Evolutionary conservation across 2,888 invertebrate genomes (phyloP), one percentile per base, ranked within the genome.

Genomic region (Tryphoninae sp.): DNA sequence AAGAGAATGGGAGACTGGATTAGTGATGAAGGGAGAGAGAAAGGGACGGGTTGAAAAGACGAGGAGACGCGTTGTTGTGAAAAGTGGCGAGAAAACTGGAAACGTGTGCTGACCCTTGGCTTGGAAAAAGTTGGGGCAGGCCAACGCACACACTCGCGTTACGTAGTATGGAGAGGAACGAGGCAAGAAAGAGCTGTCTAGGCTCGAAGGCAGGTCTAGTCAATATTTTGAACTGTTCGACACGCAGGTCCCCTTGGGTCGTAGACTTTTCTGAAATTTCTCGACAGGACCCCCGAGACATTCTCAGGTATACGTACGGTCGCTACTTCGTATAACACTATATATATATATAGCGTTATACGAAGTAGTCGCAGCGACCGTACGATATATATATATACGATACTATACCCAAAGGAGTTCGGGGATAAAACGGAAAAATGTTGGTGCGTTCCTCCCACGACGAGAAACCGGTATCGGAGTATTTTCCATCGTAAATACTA

Each of bases 171-270:
- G n/a, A 13, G n/a, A 53, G 49, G 53, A 11, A 26, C 51, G 49
- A 19, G 11, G 40, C 19, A 55, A 16, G 51, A 55, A 26, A 49
- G 22, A 59, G 26, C 42, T 73, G 84, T 85, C 82, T 77, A 72
- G 82, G 79, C 75, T 80, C 26, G 49, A 61, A 69, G 78, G 78
- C 72, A 76, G 82, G 76, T 82, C 80, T 65, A 79, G 86, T 86
- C 85, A 87, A 86, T 86, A 86, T 87, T 87, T 87, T 86, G 86
- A 85, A 84, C 84, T 74, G 69, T 83, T 77, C 81, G 84, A 85
- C 83, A 85, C 84, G 80, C 83, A 77, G 79, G 65, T 85, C 79
- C 81, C 78, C 65, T 69, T 51, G 78, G 84, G 83, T 86, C 83
- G 78, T 80, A 69, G 80, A 81, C 82, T 84, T 84, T 81, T 84